Conservation (phyloP, 2,113 vertebrate genomes). For the Mixornis gularis region DNA sequence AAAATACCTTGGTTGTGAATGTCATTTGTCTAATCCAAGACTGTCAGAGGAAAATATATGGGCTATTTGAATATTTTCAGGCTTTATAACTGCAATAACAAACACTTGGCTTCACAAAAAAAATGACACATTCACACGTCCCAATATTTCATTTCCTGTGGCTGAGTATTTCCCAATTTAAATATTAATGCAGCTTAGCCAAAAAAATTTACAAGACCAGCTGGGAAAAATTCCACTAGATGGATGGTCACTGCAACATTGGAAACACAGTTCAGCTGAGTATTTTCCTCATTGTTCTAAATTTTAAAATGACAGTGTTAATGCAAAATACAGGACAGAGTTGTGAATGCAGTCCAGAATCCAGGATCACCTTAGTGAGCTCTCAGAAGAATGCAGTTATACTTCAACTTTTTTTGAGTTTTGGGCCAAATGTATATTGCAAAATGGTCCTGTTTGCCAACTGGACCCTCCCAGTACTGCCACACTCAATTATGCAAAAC, state of each 20-base stretch:
- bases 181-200: background rate
- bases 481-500: background rate
- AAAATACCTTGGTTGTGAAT: background rate
- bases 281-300: background rate
- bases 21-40: background rate
- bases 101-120: background rate
- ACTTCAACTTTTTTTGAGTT: background rate
- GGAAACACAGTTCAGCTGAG: background rate
- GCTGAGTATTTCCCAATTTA: background rate
- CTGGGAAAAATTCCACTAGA: background rate
- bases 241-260: background rate
- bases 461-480: background rate
- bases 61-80: background rate
- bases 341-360: background rate
- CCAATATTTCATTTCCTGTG: background rate
- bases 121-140: background rate
- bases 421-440: background rate
- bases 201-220: background rate
- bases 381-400: background rate
- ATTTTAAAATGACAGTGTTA: background rate
- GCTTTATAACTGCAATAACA: background rate
- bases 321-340: background rate
- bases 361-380: background rate
- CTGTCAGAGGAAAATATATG: background rate
- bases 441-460: background rate